Percentiles rank a stretch among this genome's conserved stretches.
These are phyloP conservation scores for Microcebus griseorufus DNA, from an alignment of 2,113 vertebrate genomes.

Conservation along the genomic window DNA sequence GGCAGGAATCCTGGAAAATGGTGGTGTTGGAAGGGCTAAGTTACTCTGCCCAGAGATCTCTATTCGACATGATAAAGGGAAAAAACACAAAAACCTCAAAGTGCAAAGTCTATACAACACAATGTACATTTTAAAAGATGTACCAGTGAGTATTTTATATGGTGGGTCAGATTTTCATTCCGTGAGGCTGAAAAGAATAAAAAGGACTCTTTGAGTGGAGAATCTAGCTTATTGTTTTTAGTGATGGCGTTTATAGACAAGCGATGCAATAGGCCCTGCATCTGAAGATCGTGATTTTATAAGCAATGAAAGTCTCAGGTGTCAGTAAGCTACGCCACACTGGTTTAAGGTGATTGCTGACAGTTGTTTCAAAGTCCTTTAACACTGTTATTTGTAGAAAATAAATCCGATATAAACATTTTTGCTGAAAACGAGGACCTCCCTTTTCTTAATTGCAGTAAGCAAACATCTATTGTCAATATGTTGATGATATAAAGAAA, in stretches of 20 bases:
- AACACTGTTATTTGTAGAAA: constrained; percentile 49
- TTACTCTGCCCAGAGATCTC: constrained; percentile 76
- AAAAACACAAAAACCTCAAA: constrained; percentile 23
- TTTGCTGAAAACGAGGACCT: not conserved
- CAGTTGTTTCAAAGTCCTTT: constrained; percentile 49
- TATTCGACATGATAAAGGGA: constrained; percentile 70
- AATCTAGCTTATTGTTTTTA: constrained; percentile 57
- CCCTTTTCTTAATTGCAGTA: not conserved
- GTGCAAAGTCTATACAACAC: constrained; percentile 45
- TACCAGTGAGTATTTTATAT: constrained; percentile 50
- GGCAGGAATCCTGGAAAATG: constrained; percentile 80
- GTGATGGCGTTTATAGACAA: constrained; percentile 62
- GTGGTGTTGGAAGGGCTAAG: constrained; percentile 47
- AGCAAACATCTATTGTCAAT: constrained; percentile 4
- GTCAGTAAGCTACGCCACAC: not conserved
- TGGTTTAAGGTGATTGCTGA: constrained; percentile 30
- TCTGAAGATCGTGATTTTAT: constrained; percentile 72
- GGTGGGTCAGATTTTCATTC: constrained; percentile 64
- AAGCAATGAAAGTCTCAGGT: constrained; percentile 62
- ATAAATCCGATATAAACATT: constrained; percentile 23
- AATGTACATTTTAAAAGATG: constrained; percentile 69
- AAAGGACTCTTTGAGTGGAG: constrained; percentile 63
- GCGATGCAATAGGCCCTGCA: constrained; percentile 44
- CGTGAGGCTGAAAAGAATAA: constrained; percentile 68
- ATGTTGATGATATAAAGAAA: not conserved